These are phyloP conservation scores for Cetonia aurata DNA, from an alignment of 2,888 invertebrate species.

Conservation along the genomic window DNA sequence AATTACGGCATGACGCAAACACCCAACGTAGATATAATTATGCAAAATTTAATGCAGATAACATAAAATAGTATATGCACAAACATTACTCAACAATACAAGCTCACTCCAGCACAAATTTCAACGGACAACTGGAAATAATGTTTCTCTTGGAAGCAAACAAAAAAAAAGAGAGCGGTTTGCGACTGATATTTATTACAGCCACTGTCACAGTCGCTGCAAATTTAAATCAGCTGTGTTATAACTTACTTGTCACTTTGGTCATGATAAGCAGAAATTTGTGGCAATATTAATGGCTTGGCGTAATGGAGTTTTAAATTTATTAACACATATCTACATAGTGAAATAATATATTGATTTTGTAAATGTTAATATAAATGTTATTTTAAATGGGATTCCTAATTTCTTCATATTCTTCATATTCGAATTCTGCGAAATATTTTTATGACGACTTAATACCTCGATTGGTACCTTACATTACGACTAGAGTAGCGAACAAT, in stretches of 20 bases:
- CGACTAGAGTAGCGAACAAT: too few species aligned
- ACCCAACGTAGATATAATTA: too few species aligned
- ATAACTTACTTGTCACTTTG: conserved; percentile 12
- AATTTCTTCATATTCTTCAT: too few species aligned
- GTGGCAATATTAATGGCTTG: conserved; percentile 17
- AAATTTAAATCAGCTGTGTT: conserved; percentile 24
- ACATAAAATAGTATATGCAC: not conserved
- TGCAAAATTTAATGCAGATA: too few species aligned
- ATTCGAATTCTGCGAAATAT: too few species aligned
- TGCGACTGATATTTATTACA: conserved; percentile 10
- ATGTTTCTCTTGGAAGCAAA: conserved; percentile 22
- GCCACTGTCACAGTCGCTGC: conserved; percentile 24
- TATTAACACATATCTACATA: too few species aligned
- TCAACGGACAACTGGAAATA: conserved; percentile 26
- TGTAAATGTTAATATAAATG: too few species aligned
- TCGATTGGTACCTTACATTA: too few species aligned
- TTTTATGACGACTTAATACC: too few species aligned
- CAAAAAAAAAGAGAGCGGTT: conserved; percentile 9
- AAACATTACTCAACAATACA: not conserved
- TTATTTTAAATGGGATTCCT: too few species aligned
- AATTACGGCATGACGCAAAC: too few species aligned
- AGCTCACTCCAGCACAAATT: conserved; percentile 14
- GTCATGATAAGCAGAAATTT: conserved; percentile 17
- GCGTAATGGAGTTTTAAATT: conserved; percentile 6
- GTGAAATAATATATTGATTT: too few species aligned